These are phyloP conservation scores for Gavia stellata DNA, from an alignment of 2,113 vertebrate genomes.

Conservation along the genomic window DNA sequence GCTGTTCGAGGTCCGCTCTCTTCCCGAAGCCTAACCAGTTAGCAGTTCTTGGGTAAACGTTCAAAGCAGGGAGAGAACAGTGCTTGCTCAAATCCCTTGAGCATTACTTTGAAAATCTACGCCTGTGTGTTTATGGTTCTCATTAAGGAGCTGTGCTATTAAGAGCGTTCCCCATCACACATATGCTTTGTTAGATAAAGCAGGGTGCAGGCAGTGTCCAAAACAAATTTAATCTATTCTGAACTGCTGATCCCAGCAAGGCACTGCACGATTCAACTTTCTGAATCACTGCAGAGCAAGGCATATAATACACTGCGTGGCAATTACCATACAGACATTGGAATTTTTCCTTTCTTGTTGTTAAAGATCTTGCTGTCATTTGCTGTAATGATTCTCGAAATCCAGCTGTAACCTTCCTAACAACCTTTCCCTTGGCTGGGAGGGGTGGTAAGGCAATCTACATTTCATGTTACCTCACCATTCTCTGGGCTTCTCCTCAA, in stretches of 20 bases:
- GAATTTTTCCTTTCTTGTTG: slow-evolving; percentile 1
- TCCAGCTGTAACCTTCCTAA: slow-evolving; percentile 14
- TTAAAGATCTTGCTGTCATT: slow-evolving; percentile 30
- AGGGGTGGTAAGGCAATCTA: not conserved
- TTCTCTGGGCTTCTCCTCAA: not conserved
- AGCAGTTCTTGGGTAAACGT: not conserved
- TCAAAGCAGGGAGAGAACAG: not conserved
- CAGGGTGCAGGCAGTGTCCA: slow-evolving; percentile 20
- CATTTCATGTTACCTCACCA: not conserved
- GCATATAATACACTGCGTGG: not conserved
- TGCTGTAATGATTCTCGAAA: slow-evolving; percentile 12
- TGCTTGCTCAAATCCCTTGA: not conserved
- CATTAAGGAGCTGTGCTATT: not conserved
- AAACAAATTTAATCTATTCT: slow-evolving; percentile 55
- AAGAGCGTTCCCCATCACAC: not conserved
- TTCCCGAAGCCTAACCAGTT: not conserved
- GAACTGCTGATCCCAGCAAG: slow-evolving; percentile 57
- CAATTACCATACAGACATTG: not conserved
- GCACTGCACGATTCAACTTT: not conserved
- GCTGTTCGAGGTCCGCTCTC: not conserved
- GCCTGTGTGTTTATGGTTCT: slow-evolving; percentile 29
- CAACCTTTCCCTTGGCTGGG: not conserved
- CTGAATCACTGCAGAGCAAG: slow-evolving; percentile 4
- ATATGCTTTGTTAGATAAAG: slow-evolving; percentile 44
- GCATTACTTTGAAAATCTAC: not conserved